Evolutionary conservation across 92 coral and sea anemone species (phyloP).

Genomic region (Pocillopora grandis): DNA sequence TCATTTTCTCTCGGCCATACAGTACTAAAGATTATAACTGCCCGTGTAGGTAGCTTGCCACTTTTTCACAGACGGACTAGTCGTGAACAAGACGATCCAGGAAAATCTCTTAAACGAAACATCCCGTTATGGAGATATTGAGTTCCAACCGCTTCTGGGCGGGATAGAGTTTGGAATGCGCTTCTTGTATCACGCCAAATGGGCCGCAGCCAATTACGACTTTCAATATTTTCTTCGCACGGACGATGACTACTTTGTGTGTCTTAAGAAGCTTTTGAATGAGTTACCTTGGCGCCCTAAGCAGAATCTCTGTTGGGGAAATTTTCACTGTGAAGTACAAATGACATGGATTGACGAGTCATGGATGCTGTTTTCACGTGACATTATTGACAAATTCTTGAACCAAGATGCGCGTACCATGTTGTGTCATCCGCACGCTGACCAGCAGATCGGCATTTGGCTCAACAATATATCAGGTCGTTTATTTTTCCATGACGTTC

Average conservation of each 20-base stretch:
- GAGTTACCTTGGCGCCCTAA: conserved; percentile 54
- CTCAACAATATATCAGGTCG: conserved; percentile 11
- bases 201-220: conserved; percentile 26
- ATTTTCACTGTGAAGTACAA: conserved; percentile 36
- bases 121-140: conserved; percentile 25
- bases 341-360: conserved; percentile 44
- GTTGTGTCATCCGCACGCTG: conserved; percentile 62
- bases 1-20: no score
- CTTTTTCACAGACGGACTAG: conserved; percentile 54
- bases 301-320: conserved; percentile 47
- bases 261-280: conserved; percentile 30
- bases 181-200: conserved; percentile 41
- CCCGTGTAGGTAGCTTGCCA: conserved; percentile 37
- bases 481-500: conserved; percentile 29
- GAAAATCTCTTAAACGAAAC: conserved; percentile 7
- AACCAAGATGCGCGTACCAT: conserved; percentile 29
- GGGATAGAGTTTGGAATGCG: conserved; percentile 50
- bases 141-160: conserved; percentile 43
- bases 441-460: conserved; percentile 41
- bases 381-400: conserved; percentile 39
- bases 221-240: conserved; percentile 34
- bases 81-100: not conserved
- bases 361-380: conserved; percentile 39
- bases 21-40: no score
- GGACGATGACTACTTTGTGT: conserved; percentile 54